Conservation (phyloP, 2,797 vertebrate species). For the Decapterus maruadsi region DNA sequence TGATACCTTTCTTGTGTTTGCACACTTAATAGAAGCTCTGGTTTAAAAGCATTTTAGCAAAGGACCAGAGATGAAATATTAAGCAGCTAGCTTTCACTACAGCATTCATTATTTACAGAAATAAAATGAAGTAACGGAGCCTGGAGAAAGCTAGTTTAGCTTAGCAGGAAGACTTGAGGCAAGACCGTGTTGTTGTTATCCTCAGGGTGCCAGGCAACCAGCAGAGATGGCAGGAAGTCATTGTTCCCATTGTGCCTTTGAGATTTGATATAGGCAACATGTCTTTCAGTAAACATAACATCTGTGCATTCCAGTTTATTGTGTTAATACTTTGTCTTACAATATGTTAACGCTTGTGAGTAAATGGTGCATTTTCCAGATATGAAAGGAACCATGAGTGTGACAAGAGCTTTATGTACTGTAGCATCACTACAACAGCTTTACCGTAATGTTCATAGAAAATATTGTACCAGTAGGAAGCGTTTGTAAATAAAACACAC, state of each 20-base stretch:
- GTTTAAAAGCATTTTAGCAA: neutral
- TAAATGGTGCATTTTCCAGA: constrained; percentile 14
- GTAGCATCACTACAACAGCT: constrained; percentile 13
- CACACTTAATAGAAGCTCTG: neutral
- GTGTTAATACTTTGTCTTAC: neutral
- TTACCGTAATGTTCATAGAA: neutral
- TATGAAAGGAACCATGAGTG: neutral
- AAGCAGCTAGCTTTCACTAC: neutral
- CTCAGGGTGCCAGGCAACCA: neutral
- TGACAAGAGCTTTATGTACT: neutral
- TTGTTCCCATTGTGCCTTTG: neutral
- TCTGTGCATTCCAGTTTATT: neutral
- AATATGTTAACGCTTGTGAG: constrained; percentile 4
- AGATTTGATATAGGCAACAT: neutral
- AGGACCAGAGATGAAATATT: neutral
- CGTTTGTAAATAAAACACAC: constrained; percentile 21
- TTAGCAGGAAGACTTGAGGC: neutral
- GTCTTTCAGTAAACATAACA: neutral
- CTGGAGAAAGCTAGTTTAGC: neutral
- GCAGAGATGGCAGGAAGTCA: neutral
- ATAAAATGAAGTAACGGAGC: neutral
- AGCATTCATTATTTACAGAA: neutral
- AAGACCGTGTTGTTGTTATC: neutral
- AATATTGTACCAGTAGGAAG: constrained; percentile 4
- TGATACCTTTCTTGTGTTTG: neutral